A percentile compares a stretch with the other conserved stretches of the same genome.
These are phyloP conservation scores for Drosophila guanche DNA, from an alignment of 1,140 invertebrate species.

Conservation along the genomic window DNA sequence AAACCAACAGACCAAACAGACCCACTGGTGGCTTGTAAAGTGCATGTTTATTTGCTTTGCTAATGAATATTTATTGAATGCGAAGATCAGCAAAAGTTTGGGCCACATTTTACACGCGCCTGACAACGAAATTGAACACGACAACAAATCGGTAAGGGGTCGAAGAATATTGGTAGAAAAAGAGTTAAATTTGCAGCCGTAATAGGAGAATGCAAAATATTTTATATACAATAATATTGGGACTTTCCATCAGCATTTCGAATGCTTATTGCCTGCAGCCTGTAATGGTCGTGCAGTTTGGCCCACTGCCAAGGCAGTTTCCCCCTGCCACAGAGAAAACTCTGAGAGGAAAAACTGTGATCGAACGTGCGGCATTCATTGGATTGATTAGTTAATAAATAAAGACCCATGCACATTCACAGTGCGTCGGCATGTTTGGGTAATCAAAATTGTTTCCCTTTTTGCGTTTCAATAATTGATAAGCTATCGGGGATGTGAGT, in stretches of 20 bases:
- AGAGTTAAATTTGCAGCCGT: background rate
- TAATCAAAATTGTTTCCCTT: background rate
- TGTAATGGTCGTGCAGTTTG: constrained; percentile 18
- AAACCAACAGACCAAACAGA: constrained; percentile 11
- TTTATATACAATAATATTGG: background rate
- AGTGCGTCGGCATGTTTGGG: too few relatives aligned
- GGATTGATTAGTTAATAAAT: constrained; percentile 18
- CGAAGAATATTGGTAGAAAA: background rate
- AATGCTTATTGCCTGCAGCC: constrained; percentile 1
- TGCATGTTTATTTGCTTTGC: constrained; percentile 57
- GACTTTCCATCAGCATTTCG: too few relatives aligned
- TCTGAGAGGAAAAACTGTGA: constrained; percentile 17
- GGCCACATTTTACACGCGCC: constrained; percentile 44
- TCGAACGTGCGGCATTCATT: constrained; percentile 18
- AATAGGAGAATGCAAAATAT: constrained; percentile 26
- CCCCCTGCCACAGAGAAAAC: constrained; percentile 1
- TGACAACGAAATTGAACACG: constrained; percentile 61
- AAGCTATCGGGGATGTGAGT: constrained; percentile 31
- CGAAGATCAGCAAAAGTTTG: constrained; percentile 48
- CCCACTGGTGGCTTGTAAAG: constrained; percentile 44
- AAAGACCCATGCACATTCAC: constrained; percentile 16
- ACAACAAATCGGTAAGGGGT: constrained; percentile 4
- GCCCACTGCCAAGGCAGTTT: constrained; percentile 25
- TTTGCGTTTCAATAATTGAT: constrained; percentile 46
- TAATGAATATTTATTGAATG: constrained; percentile 39